phyloP scores from a whole-genome alignment of 92 coral and sea anemone genomes.

The Actinernus sp. region DNA sequence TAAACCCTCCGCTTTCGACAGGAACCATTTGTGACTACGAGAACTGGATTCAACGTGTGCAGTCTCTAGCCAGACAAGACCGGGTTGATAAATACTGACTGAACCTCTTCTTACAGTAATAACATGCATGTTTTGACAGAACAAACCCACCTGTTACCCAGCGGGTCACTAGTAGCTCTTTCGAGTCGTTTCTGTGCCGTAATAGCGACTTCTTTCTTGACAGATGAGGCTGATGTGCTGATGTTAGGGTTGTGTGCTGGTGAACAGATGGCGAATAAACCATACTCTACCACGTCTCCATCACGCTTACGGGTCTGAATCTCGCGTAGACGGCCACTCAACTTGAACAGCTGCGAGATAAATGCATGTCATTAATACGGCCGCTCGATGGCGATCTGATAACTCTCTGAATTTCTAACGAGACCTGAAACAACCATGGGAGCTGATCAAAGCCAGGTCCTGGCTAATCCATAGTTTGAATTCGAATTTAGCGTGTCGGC shows the following conservation, averaged over 20 bases:
- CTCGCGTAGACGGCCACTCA: slow-evolving; percentile 92
- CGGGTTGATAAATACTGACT: too few species aligned
- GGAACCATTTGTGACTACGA: too few species aligned
- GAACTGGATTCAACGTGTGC: too few species aligned
- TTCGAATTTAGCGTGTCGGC: too few species aligned
- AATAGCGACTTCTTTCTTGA: slow-evolving; percentile 91
- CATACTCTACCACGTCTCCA: slow-evolving; percentile 89
- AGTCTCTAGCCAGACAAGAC: too few species aligned
- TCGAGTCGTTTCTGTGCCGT: slow-evolving; percentile 93
- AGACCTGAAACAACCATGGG: too few species aligned
- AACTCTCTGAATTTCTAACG: not conserved
- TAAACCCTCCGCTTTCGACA: too few species aligned
- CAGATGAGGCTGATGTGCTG: slow-evolving; percentile 73
- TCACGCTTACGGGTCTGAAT: slow-evolving; percentile 95
- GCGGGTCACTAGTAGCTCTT: slow-evolving; percentile 80
- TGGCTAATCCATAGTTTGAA: too few species aligned
- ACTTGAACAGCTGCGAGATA: slow-evolving; percentile 78
- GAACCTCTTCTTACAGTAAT: too few species aligned
- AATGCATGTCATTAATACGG: not conserved
- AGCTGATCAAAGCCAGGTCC: too few species aligned
- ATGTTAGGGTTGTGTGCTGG: slow-evolving; percentile 80
- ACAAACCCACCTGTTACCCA: slow-evolving; percentile 80
- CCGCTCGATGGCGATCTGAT: not conserved
- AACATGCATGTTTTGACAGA: too few species aligned
- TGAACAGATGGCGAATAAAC: slow-evolving; percentile 95